Percentiles rank a stretch among this genome's conserved stretches.
phyloP scores from a whole-genome alignment of 2,113 vertebrate species.

The Neotragus pygmaeus region DNA sequence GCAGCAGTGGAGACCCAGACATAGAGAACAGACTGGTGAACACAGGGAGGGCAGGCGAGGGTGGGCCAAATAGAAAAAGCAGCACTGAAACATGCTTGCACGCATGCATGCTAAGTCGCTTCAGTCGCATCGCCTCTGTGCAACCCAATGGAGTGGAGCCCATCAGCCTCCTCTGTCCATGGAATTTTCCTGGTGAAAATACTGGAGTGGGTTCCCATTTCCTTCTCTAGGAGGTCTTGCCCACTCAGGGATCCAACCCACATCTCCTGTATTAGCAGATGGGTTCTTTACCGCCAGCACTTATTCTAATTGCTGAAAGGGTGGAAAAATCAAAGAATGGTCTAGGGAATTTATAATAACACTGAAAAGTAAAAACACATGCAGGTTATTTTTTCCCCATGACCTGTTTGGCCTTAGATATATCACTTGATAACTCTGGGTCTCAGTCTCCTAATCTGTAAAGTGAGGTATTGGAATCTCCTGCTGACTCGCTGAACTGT shows the following conservation, averaged over 20 bases:
- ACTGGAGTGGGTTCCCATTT: background rate
- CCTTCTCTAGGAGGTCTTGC: background rate
- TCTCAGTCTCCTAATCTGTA: background rate
- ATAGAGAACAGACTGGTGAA: background rate
- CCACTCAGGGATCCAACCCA: background rate
- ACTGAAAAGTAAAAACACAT: background rate
- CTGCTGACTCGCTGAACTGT: background rate
- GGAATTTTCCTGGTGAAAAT: background rate
- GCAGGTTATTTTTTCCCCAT: background rate
- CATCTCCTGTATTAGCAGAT: background rate
- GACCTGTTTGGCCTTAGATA: background rate
- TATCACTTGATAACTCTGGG: no score
- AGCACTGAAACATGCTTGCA: background rate
- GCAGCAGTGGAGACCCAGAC: background rate
- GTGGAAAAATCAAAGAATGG: background rate
- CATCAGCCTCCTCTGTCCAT: background rate
- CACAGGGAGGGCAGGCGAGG: background rate
- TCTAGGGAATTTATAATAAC: background rate
- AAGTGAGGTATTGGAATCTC: background rate
- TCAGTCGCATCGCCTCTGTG: background rate
- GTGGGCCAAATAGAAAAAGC: background rate
- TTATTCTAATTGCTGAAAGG: background rate
- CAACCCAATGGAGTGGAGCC: background rate
- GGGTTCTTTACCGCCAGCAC: background rate
- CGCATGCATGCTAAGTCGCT: background rate